Conservation (phyloP, 2,797 vertebrate genomes). For the Loriculus beryllinus region DNA sequence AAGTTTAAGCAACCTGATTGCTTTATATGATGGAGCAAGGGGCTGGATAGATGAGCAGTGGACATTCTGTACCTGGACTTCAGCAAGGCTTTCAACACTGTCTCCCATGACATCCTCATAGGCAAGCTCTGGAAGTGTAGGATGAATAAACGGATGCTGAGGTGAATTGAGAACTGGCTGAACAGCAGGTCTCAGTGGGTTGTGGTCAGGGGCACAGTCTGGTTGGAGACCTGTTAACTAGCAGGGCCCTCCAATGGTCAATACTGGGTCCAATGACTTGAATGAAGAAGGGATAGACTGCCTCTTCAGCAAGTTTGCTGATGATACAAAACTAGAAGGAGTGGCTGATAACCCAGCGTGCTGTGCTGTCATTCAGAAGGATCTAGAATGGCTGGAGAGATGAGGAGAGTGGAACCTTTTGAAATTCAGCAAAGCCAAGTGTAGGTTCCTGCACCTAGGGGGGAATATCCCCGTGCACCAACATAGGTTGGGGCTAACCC, state of each 20-base stretch:
- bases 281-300: neutral
- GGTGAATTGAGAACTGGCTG: neutral
- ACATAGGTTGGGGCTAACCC: neutral
- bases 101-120: neutral
- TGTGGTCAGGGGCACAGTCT: no score
- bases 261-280: neutral
- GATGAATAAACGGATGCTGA: neutral
- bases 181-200: neutral
- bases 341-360: neutral
- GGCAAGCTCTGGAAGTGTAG: neutral
- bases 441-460: neutral
- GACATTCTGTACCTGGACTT: neutral
- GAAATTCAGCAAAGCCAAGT: neutral
- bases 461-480: neutral
- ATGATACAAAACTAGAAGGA: neutral
- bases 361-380: neutral
- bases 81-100: neutral
- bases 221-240: neutral
- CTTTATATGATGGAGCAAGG: neutral
- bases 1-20: neutral
- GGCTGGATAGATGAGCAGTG: neutral
- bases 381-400: neutral
- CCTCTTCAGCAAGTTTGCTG: neutral
- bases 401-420: neutral
- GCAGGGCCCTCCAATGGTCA: neutral